Percentiles rank a stretch among this genome's conserved stretches.
These are phyloP conservation scores for Podabrus alpinus DNA, from an alignment of 2,888 invertebrate genomes.

Conservation along the genomic window DNA sequence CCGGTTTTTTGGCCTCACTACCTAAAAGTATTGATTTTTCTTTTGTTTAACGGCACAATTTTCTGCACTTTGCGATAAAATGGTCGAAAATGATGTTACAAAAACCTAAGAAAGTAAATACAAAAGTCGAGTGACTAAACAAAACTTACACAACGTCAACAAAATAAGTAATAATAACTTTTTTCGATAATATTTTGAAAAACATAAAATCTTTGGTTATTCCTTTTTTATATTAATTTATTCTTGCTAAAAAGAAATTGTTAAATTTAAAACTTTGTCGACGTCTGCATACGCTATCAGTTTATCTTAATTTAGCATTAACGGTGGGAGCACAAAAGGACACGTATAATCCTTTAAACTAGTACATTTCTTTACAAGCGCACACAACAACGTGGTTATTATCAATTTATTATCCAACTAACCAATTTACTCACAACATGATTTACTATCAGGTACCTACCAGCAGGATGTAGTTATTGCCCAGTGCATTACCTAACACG, in stretches of 20 bases:
- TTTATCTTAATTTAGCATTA: no score
- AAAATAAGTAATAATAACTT: background rate
- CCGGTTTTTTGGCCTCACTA: background rate
- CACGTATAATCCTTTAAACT: no score
- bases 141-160: background rate
- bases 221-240: no score
- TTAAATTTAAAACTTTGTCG: no score
- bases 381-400: no score
- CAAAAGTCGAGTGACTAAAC: background rate
- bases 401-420: background rate
- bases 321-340: no score
- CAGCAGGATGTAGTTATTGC: no score
- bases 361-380: no score
- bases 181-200: background rate
- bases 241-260: no score
- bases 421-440: background rate
- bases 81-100: background rate
- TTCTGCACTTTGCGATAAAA: background rate
- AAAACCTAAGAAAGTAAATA: background rate
- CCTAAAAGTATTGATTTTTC: background rate
- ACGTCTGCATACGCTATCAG: no score
- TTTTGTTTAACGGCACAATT: background rate
- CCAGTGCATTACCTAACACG: background rate
- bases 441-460: no score
- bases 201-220: background rate